Evolutionary conservation across 2,888 invertebrate genomes (phyloP).

Genomic region (Agriopis marginaria): DNA sequence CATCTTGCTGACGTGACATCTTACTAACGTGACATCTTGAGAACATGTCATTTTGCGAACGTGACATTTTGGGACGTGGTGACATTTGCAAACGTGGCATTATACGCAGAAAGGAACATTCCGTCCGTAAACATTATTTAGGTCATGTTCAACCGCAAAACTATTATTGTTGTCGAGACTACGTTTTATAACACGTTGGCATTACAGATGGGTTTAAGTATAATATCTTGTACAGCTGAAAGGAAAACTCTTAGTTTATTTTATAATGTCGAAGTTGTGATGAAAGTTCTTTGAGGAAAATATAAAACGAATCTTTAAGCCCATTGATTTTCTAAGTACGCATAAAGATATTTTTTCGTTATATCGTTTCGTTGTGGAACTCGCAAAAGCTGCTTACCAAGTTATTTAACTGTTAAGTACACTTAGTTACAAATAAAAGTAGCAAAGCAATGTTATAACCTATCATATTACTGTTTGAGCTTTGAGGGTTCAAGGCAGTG

Average conservation of each 20-base stretch:
- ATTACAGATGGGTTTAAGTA: conserved; percentile 14
- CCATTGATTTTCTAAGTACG: too few relatives aligned
- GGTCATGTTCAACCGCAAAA: conserved; percentile 45
- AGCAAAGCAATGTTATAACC: not conserved
- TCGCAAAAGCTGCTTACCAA: conserved; percentile 1
- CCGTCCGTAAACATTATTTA: conserved; percentile 37
- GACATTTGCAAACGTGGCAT: too few relatives aligned
- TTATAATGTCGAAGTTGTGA: not conserved
- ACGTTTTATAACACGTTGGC: conserved; percentile 18
- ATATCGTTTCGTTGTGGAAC: not conserved
- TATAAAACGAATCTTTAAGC: not conserved
- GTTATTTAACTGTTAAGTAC: not conserved
- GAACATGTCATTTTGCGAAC: too few relatives aligned
- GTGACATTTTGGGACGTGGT: too few relatives aligned
- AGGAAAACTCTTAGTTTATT: not conserved
- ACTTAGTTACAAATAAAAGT: not conserved
- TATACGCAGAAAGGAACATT: not conserved
- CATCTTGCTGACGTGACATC: too few relatives aligned
- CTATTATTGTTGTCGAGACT: conserved; percentile 27
- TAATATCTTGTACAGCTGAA: conserved; percentile 3
- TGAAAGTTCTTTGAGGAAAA: not conserved
- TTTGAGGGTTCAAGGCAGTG: not conserved
- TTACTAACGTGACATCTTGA: too few relatives aligned
- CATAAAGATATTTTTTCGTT: too few relatives aligned
- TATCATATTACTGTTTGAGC: conserved; percentile 2